Evolutionary conservation across 1,140 invertebrate species (phyloP), one percentile per base, ranked within the genome.

Genomic region (Lysiphlebus fabarum): DNA sequence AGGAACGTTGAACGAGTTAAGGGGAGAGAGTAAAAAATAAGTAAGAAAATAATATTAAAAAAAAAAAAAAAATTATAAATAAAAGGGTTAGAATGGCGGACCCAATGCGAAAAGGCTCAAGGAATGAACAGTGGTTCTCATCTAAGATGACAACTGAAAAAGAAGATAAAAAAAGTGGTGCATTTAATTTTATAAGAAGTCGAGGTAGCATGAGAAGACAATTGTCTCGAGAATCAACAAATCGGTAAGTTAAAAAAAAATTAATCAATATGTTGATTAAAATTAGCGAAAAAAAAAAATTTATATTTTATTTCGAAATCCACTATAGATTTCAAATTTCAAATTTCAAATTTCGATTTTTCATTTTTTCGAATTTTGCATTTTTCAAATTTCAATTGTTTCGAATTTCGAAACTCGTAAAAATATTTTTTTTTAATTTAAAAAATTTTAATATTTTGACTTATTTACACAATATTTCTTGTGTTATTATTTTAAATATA

Each of bases 101-200:
- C 66, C 62, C 62, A 34, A 56, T 62, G 61, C 64, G 62, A 54
- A 67, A 65, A 56, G 62, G 66, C 40, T 62, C 62, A 41, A 65
- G 64, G 49, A 48, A 65, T 43, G 73, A 75, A 60, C 72, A 74
- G 68, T 73, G 75, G 72, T 65, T 71, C 61, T 62, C 69, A 65
- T 58, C 62, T 34, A 43, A 36, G 10, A 42, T 53, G 11, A 45
- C 54, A 37, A 1, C 65, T 36, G 69, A 72, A 34, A 73, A 67
- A 59, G 69, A 68, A 38, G 70, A 73, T 45, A 75, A 73, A 49
- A 68, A 68, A 56, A 56, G 65, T 58, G 71, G 71, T 42, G 72
- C 73, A 14, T 60, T 75, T 36, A 68, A 73, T n/a, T 77, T 76
- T 53, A 77, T 76, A 58, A 72, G 73, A 42, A 71, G 69, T 61